A percentile compares a stretch with the other conserved stretches of the same genome.
These are phyloP conservation scores for Rhadinocentrus ornatus DNA, from an alignment of 2,797 vertebrate genomes.

Conservation along the genomic window DNA sequence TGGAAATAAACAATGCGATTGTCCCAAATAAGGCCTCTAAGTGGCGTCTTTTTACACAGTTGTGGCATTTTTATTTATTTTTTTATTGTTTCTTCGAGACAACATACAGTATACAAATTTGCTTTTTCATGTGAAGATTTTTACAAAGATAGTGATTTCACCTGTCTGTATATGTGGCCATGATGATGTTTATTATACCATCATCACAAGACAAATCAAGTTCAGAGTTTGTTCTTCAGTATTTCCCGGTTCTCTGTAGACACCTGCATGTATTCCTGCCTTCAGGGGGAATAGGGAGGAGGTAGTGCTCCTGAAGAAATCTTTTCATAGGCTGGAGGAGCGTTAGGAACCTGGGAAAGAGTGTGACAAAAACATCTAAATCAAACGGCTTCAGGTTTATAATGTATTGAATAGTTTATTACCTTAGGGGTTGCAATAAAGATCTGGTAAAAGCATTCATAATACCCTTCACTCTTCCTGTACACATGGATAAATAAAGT, in stretches of 20 bases:
- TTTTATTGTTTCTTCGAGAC: constrained; percentile 53
- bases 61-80: constrained; percentile 13
- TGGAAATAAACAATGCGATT: constrained; percentile 88
- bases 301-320: constrained; percentile 82
- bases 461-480: background rate
- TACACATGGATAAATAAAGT: constrained; percentile 4
- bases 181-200: constrained; percentile 20
- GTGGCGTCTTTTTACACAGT: constrained; percentile 29
- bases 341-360: constrained; percentile 87
- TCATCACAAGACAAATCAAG: constrained; percentile 24
- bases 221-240: constrained; percentile 28
- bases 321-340: constrained; percentile 95
- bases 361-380: constrained; percentile 11
- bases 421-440: background rate
- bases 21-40: constrained; percentile 57
- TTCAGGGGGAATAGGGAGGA: constrained; percentile 92
- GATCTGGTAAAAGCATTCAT: background rate
- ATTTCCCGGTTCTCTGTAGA: constrained; percentile 38
- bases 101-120: constrained; percentile 38
- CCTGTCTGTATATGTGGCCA: constrained; percentile 20
- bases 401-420: background rate
- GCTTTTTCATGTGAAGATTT: constrained; percentile 21
- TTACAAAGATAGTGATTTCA: constrained; percentile 33
- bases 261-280: background rate
- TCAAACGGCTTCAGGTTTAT: background rate